Evolutionary conservation across 2,113 vertebrate genomes (phyloP).

Genomic region (Meles meles): DNA sequence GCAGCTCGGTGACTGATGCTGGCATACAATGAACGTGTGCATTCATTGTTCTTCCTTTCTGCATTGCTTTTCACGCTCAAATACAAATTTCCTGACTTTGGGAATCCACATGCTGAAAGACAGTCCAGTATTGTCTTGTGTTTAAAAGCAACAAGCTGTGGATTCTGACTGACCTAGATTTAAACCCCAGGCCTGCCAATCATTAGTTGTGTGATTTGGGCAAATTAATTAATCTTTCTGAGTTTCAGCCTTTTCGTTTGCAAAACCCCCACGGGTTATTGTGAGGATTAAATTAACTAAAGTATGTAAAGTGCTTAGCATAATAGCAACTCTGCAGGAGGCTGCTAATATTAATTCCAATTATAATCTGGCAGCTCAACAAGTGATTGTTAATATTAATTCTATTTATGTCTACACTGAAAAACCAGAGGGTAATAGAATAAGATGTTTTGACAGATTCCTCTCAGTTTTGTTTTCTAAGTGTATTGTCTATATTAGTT

Average conservation of each 20-base stretch:
- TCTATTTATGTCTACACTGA: background rate
- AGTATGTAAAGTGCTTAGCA: background rate
- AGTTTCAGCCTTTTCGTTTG: conserved; percentile 13
- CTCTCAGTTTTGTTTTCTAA: conserved; percentile 2
- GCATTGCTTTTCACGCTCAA: background rate
- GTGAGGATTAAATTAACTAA: background rate
- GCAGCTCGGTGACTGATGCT: background rate
- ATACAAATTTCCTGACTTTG: background rate
- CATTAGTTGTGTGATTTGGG: background rate
- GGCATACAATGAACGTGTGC: background rate
- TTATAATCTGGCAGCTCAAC: background rate
- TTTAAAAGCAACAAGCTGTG: background rate
- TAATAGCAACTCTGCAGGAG: background rate
- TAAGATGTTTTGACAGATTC: background rate
- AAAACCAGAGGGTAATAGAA: background rate
- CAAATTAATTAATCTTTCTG: background rate
- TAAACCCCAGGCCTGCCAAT: background rate
- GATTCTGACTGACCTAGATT: background rate
- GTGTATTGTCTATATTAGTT: background rate
- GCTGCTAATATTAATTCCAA: conserved; percentile 22
- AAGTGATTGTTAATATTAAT: conserved; percentile 10
- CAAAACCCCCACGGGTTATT: background rate
- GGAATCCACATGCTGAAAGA: background rate
- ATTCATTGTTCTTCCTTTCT: background rate
- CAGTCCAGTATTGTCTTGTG: background rate